phyloP scores from a whole-genome alignment of 2,888 invertebrate genomes.

The Kuschelorhynchus macadamiae region DNA sequence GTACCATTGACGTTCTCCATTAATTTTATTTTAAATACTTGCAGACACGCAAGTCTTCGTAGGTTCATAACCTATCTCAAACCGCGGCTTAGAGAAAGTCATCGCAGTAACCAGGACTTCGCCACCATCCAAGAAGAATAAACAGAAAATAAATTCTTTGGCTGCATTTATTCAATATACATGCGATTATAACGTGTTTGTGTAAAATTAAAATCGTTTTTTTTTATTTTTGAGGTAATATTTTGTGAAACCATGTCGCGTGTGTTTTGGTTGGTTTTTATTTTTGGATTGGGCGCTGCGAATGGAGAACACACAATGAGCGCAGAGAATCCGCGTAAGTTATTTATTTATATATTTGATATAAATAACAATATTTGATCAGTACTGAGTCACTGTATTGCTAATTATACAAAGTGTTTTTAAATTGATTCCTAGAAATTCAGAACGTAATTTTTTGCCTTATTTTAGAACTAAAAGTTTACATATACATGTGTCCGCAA shows the following conservation, averaged over 20 bases:
- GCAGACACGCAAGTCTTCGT: neutral
- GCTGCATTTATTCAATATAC: constrained; percentile 23
- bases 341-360: neutral
- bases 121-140: constrained; percentile 11
- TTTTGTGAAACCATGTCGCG: neutral
- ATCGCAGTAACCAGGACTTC: constrained; percentile 18
- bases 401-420: too few relatives aligned
- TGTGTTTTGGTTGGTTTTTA: neutral
- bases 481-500: too few relatives aligned
- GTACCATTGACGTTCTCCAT: too few relatives aligned
- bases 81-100: constrained; percentile 33
- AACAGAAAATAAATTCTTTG: constrained; percentile 21
- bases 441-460: too few relatives aligned
- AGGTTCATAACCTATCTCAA: constrained; percentile 35
- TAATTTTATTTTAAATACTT: too few relatives aligned
- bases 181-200: constrained; percentile 10
- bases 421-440: too few relatives aligned
- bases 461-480: too few relatives aligned
- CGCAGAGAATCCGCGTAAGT: constrained; percentile 39
- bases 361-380: neutral
- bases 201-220: neutral
- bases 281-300: constrained; percentile 1
- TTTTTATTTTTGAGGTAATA: neutral
- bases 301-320: constrained; percentile 20
- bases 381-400: neutral